Percentiles rank a stretch among this genome's conserved stretches.
These are phyloP conservation scores for Drosophila stalkeri DNA, from an alignment of 2,888 invertebrate species.

Conservation along the genomic window DNA sequence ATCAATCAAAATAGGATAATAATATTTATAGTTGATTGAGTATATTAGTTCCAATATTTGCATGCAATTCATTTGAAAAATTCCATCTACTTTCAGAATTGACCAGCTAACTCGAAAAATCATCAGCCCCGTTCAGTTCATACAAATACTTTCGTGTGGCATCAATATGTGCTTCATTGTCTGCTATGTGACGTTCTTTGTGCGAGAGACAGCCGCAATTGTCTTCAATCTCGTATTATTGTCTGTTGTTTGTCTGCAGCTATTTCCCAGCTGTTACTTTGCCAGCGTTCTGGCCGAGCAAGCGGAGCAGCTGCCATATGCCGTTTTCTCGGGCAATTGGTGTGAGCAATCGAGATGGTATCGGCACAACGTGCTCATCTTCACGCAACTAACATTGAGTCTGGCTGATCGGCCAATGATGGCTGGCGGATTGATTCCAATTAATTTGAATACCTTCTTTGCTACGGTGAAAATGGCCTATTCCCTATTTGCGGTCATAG, in stretches of 20 bases:
- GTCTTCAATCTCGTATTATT: slow-evolving; percentile 44
- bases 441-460: slow-evolving; percentile 61
- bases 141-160: slow-evolving; percentile 60
- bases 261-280: slow-evolving; percentile 67
- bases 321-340: slow-evolving; percentile 65
- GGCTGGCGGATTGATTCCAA: slow-evolving; percentile 58
- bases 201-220: slow-evolving; percentile 25
- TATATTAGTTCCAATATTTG: neutral
- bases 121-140: slow-evolving; percentile 53
- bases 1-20: neutral
- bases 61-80: neutral
- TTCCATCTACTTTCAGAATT: slow-evolving; percentile 36
- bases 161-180: slow-evolving; percentile 52
- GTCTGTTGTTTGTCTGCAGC: slow-evolving; percentile 48
- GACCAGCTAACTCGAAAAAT: slow-evolving; percentile 29
- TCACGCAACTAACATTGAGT: slow-evolving; percentile 46
- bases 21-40: neutral
- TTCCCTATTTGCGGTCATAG: slow-evolving; percentile 65
- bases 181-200: slow-evolving; percentile 48
- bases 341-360: slow-evolving; percentile 40
- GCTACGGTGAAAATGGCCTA: slow-evolving; percentile 70
- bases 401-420: slow-evolving; percentile 20
- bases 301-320: slow-evolving; percentile 43
- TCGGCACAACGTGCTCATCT: slow-evolving; percentile 49
- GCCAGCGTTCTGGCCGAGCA: slow-evolving; percentile 55